Base-by-base conservation (phyloP, 2,888 invertebrate genomes). In the Oconnorella tubifera region DNA sequence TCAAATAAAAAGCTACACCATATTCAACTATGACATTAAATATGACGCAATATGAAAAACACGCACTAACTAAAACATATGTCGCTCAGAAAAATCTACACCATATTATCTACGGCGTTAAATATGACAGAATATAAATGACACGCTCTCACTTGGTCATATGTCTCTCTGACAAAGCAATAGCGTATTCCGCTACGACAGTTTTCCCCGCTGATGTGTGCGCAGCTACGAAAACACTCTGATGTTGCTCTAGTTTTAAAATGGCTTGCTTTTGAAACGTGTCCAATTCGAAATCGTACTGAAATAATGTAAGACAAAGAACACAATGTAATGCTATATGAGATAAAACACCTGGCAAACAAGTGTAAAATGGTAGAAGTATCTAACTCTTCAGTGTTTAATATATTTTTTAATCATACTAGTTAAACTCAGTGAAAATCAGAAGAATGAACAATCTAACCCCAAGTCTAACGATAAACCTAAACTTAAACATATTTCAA, bases 121-220 rank as follows among this genome's bases (percentile, higher is more conserved):
- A 14, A 40, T 19, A 40, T 10, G 40, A 10, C 40, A 40, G 19
- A 10, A 40, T 10, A 40, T 19, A 40, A 40, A 14, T 19, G 40
- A 40, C 10, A 19, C 40, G 53, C 29, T 29, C 50, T 59, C 25
- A 63, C 63, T 63, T 65, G 29, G 95, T 95, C 85, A 91, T 90
- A 81, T 96, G 92, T 72, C 89, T 89, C 76, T 91, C 88, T 0
- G 96, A 93, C 77, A 99, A 85, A 0, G 98, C 98, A 72, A 99
- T 95, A 0, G 99, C 99, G 83, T 99, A 99, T 83, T 99, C 99
- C 0, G 99, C 99, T 0, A 99, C 96, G 0, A 96, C 98, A 0
- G 99, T 99, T 85, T 99, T 99, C 4, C 85, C 84, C 6, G 99
- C 99, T 0, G 99, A 99, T 0, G 99, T 99, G 79, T 99, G 99